A percentile compares a stretch with the other conserved stretches of the same genome.
Conservation (phyloP, 2,888 invertebrate species). For the Hypolimnas misippus region DNA sequence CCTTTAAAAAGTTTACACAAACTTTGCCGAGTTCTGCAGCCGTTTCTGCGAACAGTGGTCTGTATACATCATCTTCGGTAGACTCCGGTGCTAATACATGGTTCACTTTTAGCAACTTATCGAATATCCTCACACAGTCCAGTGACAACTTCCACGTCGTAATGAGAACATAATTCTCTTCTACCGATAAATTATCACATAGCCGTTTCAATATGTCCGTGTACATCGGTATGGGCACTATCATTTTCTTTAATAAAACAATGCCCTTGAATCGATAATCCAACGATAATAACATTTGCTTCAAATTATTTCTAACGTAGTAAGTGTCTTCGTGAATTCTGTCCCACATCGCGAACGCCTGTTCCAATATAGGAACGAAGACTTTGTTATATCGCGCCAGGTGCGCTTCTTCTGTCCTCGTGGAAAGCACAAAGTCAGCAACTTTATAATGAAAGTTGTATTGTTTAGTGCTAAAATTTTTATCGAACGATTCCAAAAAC, state of each 20-base stretch:
- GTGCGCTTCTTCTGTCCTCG: constrained; percentile 52
- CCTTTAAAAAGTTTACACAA: neutral
- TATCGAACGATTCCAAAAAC: constrained; percentile 54
- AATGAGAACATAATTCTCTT: constrained; percentile 59
- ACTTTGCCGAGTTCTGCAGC: neutral
- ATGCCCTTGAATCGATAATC: constrained; percentile 45
- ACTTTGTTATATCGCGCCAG: constrained; percentile 51
- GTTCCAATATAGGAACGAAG: no score
- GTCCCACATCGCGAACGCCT: constrained; percentile 50
- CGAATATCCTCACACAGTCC: constrained; percentile 44
- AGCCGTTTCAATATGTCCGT: constrained; percentile 48
- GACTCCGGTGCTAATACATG: neutral
- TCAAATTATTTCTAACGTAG: constrained; percentile 48
- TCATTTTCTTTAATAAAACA: constrained; percentile 46
- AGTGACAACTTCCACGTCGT: no score
- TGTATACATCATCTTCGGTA: neutral
- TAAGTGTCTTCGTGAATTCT: constrained; percentile 43
- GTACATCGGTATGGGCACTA: constrained; percentile 48
- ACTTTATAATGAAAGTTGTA: constrained; percentile 42
- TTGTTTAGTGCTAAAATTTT: constrained; percentile 45
- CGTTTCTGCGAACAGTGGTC: neutral
- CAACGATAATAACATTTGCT: constrained; percentile 47
- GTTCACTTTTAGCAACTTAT: neutral
- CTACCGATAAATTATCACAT: constrained; percentile 46
- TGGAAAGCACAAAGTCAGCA: constrained; percentile 39